Evolutionary conservation across 2,797 vertebrate species (phyloP).

Genomic region (Lepilemur ruficaudatus): DNA sequence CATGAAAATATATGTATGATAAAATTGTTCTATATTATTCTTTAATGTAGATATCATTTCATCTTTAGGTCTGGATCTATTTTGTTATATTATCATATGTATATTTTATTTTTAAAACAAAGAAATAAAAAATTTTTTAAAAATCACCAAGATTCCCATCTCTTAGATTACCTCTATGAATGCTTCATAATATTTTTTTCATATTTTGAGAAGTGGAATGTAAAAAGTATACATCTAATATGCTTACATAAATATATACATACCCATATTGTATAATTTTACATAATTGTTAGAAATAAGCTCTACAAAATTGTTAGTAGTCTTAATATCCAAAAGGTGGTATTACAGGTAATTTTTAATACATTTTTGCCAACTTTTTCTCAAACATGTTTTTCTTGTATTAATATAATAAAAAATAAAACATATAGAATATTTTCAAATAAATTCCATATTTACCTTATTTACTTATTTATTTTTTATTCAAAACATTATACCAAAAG

Average conservation of each 20-base stretch:
- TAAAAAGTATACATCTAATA: neutral
- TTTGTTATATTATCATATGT: neutral
- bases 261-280: neutral
- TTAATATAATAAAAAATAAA: neutral
- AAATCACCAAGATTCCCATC: neutral
- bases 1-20: neutral
- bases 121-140: neutral
- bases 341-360: neutral
- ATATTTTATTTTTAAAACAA: neutral
- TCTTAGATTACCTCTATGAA: neutral
- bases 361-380: neutral
- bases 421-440: neutral
- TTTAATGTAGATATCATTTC: neutral
- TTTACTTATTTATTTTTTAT: neutral
- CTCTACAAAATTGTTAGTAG: neutral
- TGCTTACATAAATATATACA: neutral
- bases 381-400: neutral
- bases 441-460: neutral
- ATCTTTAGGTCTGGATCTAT: neutral
- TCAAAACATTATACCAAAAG: neutral
- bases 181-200: neutral
- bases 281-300: neutral
- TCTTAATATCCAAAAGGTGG: neutral
- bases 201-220: neutral
- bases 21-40: neutral